Evolutionary conservation across 2,888 invertebrate genomes (phyloP), one percentile per base, ranked within the genome.

Genomic region (Schizotus pectinicornis): DNA sequence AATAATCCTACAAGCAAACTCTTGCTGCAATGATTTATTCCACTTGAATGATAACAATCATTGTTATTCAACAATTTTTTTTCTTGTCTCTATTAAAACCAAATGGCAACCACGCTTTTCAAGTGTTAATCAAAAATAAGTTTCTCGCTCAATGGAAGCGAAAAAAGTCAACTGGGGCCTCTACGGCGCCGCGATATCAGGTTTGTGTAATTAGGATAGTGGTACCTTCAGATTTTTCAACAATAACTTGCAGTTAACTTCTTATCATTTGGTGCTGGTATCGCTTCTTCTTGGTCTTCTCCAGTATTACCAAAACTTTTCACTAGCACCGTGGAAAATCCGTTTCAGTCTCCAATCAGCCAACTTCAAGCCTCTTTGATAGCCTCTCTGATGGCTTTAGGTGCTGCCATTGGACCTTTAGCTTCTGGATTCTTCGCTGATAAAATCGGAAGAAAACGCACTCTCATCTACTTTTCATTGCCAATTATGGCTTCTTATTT

Each of bases 361-460:
- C 34, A 63, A 1, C 37, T 61, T 0, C 62, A 73, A 57, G 67
- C 61, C 14, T 70, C 72, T 13, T 66, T 69, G 57, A 70, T 74
- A 42, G 69, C 68, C 7, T 55, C 71, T 3, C 51, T 73, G 14
- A 35, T 68, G 11, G 50, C 60, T 38, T 48, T 74, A 2, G 74
- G 73, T 5, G 72, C 68, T 1, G 63, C 64, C 0, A 35, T 68
- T 6, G 73, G 72, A 2, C 70, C 74, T 0, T 51, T 71, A 6
- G 8, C 68, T 2, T 62, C 65, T 9, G 72, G 68, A 9, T 59
- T 59, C 12, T 38, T 58, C 9, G 62, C 69, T 0, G 68, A 71
- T 14, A 49, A 36, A 39, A 49, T 69, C 9, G 91, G 91, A 0
- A 81, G 90, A 13, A 90, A 88, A 78, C 84, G 82, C 81, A 84